These are phyloP conservation scores for Dasyprocta punctata DNA, from an alignment of 2,113 vertebrate genomes.

Conservation along the genomic window DNA sequence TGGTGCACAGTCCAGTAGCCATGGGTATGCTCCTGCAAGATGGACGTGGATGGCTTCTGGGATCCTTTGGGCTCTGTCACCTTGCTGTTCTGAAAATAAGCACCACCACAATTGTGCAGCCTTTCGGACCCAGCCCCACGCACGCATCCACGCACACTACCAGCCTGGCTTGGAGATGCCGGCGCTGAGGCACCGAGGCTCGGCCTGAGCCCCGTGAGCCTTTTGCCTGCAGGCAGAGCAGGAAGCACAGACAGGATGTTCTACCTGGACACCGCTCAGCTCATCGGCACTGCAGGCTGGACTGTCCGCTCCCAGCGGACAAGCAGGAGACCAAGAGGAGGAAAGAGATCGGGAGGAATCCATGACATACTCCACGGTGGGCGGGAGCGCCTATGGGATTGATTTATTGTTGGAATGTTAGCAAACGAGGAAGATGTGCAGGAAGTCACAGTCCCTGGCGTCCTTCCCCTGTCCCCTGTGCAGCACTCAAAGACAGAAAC, in stretches of 20 bases:
- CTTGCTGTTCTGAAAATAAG: neutral
- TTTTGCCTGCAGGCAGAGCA: neutral
- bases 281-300: neutral
- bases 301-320: neutral
- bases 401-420: neutral
- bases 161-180: neutral
- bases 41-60: too few species aligned
- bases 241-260: neutral
- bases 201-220: neutral
- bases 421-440: neutral
- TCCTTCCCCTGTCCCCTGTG: neutral
- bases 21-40: neutral
- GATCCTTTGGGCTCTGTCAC: neutral
- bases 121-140: neutral
- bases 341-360: neutral
- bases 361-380: neutral
- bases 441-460: neutral
- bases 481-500: neutral
- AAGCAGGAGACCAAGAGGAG: neutral
- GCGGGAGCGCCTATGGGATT: neutral
- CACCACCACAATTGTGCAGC: too few species aligned
- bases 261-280: neutral
- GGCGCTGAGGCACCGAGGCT: neutral
- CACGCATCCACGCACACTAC: neutral
- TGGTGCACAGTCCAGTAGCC: rapidly evolving